Evolutionary conservation across 2,113 vertebrate genomes (phyloP), one percentile per base, ranked within the genome.

Genomic region (Siphamia tubifer): DNA sequence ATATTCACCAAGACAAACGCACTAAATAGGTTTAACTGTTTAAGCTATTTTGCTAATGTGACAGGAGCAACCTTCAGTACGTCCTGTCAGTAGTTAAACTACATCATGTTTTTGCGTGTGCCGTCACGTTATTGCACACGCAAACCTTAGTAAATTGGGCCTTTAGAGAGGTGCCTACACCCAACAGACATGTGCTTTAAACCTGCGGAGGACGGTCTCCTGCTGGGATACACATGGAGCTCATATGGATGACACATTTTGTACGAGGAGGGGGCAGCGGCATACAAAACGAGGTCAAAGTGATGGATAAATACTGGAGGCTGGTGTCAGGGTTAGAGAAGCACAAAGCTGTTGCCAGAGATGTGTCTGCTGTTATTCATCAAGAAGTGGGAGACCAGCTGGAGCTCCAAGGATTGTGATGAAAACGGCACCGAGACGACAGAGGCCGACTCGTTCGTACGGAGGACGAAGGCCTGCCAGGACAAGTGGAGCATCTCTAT

Each of bases 281-380:
- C 45, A 38, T 13, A 58, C 5, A 17, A 57, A 66, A 66, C 15
- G 31, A 73, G 38, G 31, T 62, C 68, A 63, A 40, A 7, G 56
- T 68, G 62, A 62, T 39, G 49, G 42, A 72, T 43, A 67, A 25
- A 51, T 23, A 40, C 2, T 47, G 19, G 24, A 35, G 12, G 20
- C 4, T 23, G 35, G 23, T 39, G 35, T 34, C 34, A 49, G 42
- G 8, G n/a, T n/a, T 23, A 23, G 11, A 45, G 34, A 48, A 49
- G 1, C 27, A 28, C 31, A n/a, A 49, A 30, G 16, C 30, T 36
- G 23, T 30, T 21, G 21, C 45, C 36, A 30, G 42, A 9, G 34
- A 10, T 20, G 15, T 5, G 49, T 21, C 32, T n/a, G 38, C 38
- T 34, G 42, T 47, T 28, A 55, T 38, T 67, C 63, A 66, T 55